Conservation (phyloP, 2,888 invertebrate genomes). For the Macaria liturata region DNA sequence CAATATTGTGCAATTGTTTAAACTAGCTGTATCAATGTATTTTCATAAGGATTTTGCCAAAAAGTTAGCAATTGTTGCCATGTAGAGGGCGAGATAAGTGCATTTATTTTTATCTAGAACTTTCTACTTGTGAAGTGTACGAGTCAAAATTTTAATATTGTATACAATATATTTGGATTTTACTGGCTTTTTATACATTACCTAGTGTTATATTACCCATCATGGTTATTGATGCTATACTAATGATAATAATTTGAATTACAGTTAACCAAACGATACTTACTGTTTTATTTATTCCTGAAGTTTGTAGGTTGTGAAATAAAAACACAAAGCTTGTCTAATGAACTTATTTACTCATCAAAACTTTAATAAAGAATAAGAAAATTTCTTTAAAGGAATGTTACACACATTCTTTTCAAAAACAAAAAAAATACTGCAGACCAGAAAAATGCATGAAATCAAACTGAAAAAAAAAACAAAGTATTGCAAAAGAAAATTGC, state of each 20-base stretch:
- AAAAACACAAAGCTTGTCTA: too few relatives aligned
- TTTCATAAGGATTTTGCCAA: constrained; percentile 62
- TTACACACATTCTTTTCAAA: too few relatives aligned
- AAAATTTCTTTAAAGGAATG: too few relatives aligned
- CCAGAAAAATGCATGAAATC: too few relatives aligned
- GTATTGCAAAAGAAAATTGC: too few relatives aligned
- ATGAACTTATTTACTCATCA: too few relatives aligned
- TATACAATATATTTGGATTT: constrained; percentile 61
- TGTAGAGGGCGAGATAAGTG: constrained; percentile 69
- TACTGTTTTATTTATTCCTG: constrained; percentile 38
- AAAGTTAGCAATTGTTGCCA: constrained; percentile 67
- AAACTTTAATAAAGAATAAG: too few relatives aligned
- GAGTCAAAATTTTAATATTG: constrained; percentile 57
- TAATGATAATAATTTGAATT: constrained; percentile 58
- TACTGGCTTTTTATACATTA: constrained; percentile 72
- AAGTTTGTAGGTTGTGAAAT: too few relatives aligned
- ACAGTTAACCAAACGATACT: constrained; percentile 61
- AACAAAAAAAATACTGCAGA: too few relatives aligned
- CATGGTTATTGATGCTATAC: constrained; percentile 59
- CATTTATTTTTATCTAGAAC: constrained; percentile 68
- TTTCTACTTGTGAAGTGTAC: constrained; percentile 50
- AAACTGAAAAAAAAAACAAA: too few relatives aligned
- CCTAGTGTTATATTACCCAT: constrained; percentile 63
- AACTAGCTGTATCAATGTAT: constrained; percentile 41
- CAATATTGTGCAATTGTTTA: constrained; percentile 55